These are phyloP conservation scores for Luffia ferchaultella DNA, from an alignment of 2,888 invertebrate genomes.

Conservation along the genomic window DNA sequence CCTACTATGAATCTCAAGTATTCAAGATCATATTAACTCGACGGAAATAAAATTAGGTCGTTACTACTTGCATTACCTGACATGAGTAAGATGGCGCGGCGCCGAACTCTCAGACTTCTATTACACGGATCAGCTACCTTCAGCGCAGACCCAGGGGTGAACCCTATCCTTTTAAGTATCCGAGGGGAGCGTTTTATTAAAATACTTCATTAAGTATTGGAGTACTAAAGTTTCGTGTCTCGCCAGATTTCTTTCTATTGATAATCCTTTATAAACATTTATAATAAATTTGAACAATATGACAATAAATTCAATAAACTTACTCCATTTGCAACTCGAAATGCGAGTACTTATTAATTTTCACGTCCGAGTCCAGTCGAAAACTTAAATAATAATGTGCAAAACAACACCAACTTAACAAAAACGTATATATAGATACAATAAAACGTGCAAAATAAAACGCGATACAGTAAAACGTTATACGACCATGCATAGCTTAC, in stretches of 20 bases:
- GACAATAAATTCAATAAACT: no score
- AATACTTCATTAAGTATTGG: neutral
- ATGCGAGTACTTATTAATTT: no score
- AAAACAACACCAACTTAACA: no score
- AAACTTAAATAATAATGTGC: no score
- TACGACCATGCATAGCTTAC: conserved; percentile 62
- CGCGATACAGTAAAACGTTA: conserved; percentile 44
- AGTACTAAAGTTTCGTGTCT: neutral
- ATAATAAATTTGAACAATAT: no score
- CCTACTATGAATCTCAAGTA: neutral
- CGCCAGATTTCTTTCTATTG: neutral
- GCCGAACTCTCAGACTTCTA: conserved; percentile 37
- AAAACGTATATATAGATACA: no score
- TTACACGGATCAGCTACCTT: conserved; percentile 53
- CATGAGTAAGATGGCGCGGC: neutral
- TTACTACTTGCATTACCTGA: neutral
- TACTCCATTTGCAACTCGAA: no score
- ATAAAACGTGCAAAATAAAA: conserved; percentile 28
- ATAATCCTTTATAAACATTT: conserved; percentile 34
- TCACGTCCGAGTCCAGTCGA: no score
- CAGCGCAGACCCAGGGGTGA: conserved; percentile 38
- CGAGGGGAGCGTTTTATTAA: conserved; percentile 6
- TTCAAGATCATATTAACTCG: neutral
- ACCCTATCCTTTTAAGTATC: conserved; percentile 34
- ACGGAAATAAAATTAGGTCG: neutral